Percentiles rank a stretch among this genome's conserved stretches.
phyloP scores from a whole-genome alignment of 2,888 invertebrate genomes.

The Charanyca ferruginea region DNA sequence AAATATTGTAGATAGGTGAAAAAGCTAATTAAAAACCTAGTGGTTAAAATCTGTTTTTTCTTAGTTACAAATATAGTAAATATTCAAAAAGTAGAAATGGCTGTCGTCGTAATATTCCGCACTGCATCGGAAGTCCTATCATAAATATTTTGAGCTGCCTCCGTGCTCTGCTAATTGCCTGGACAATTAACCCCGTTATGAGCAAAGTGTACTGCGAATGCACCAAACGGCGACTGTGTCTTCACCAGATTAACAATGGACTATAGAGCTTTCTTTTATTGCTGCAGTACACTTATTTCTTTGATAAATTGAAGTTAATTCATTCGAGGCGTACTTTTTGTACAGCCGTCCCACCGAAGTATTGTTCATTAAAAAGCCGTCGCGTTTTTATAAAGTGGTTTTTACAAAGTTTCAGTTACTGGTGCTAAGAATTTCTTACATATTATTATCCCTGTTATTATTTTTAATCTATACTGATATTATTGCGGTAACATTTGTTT shows the following conservation, averaged over 20 bases:
- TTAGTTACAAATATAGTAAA: conserved; percentile 7
- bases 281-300: conserved; percentile 52
- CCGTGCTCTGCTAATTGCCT: conserved; percentile 78
- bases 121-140: conserved; percentile 63
- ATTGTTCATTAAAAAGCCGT: conserved; percentile 32
- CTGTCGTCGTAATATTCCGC: conserved; percentile 31
- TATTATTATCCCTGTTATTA: conserved; percentile 10
- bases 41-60: not conserved
- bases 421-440: not conserved
- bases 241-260: conserved; percentile 70
- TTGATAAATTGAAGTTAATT: conserved; percentile 59
- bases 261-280: conserved; percentile 66
- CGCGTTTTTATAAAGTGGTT: conserved; percentile 18
- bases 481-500: no score
- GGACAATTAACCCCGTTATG: conserved; percentile 79
- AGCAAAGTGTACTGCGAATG: conserved; percentile 67
- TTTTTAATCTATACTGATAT: not conserved
- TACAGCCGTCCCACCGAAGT: conserved; percentile 42
- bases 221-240: conserved; percentile 64
- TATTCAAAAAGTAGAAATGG: conserved; percentile 17
- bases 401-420: conserved; percentile 4
- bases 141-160: conserved; percentile 73
- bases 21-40: no score
- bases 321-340: conserved; percentile 44
- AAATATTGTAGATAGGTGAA: no score